phyloP scores from a whole-genome alignment of 2,113 vertebrate genomes.

The Sciurus niger region DNA sequence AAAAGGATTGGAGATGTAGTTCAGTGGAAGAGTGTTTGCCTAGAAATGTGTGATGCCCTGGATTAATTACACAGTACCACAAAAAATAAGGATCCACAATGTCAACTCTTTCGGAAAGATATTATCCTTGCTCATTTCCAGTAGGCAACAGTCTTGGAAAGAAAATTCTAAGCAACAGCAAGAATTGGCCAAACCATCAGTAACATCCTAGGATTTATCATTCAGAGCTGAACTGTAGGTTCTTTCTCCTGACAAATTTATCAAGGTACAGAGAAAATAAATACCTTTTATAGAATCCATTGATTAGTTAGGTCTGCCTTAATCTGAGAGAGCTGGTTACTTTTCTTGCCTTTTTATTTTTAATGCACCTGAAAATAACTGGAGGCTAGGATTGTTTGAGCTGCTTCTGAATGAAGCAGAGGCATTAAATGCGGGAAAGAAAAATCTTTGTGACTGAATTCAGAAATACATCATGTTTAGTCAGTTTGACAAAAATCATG shows the following conservation, averaged over 20 bases:
- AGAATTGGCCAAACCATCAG: constrained; percentile 25
- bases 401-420: background rate
- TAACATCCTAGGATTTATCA: background rate
- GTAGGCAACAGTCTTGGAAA: background rate
- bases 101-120: constrained; percentile 14
- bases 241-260: constrained; percentile 37
- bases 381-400: background rate
- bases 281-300: background rate
- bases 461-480: background rate
- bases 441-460: background rate
- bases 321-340: background rate
- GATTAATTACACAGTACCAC: background rate
- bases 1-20: background rate
- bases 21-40: background rate
- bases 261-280: background rate
- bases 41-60: background rate
- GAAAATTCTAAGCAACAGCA: background rate
- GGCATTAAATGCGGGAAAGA: background rate
- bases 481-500: background rate
- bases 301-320: background rate
- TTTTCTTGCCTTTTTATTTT: constrained; percentile 8
- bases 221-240: background rate
- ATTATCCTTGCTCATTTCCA: constrained; percentile 7
- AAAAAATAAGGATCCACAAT: background rate
- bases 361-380: background rate